Base-by-base conservation (phyloP, 2,888 invertebrate species). In the Watsonalla cultraria region DNA sequence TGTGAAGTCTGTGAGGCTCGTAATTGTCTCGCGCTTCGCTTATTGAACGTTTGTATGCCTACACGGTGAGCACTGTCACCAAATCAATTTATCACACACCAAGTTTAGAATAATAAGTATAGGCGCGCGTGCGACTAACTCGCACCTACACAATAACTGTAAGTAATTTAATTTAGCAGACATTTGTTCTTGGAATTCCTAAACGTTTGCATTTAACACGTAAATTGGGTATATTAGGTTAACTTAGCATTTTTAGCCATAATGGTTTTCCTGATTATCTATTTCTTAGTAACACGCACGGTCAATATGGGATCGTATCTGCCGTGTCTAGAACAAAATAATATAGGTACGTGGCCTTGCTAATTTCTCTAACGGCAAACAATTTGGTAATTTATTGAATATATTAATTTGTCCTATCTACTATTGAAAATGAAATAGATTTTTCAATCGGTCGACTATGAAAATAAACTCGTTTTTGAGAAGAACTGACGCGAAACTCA, bases 11-110 rank as follows among this genome's bases (percentile, higher is more conserved):
- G 61, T 61, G 57, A 65, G 71, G 61, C 62, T 72, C 64, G 72
- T 82, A 78, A 81, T 81, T 77, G 77, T 81, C 72, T 74, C 66
- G 73, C 47, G 65, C 62, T 68, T 70, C 72, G 66, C 68, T 82
- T 78, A 80, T 73, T 58, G 72, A 60, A 69, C 73, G 77, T 85
- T 84, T 79, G 83, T 82, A 82, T 84, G 81, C 80, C 65, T 68
- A 72, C 74, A 64, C 70, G 68, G 76, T 59, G 72, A 65, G 68
- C 65, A 70, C 73, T 80, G 84, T 80, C 82, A 83, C 80, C 80
- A 78, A 84, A 82, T 80, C 79, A 80, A 86, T 84, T 84, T 82
- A 83, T 82, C 80, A 80, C 82, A 77, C 70, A 60, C 72, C 78
- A 69, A 77, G 76, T 73, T 73, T 72, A 75, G 85, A 81, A 86